Conservation (phyloP, 2,888 invertebrate genomes). For the Ceratothoa steindachneri region DNA sequence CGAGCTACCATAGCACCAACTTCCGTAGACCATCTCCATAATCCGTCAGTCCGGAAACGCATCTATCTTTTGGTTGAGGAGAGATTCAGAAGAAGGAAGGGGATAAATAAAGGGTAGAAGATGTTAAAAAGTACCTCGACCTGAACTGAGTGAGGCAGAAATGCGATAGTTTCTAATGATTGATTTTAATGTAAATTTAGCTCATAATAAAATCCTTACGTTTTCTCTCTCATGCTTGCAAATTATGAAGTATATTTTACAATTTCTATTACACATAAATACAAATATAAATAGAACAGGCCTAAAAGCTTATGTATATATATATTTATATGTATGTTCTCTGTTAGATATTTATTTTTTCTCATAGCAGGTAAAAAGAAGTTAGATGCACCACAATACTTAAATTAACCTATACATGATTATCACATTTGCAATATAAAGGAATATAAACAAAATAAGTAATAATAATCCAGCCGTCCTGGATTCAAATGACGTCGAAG, state of each 20-base stretch:
- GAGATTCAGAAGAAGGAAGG: background rate
- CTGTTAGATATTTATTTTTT: background rate
- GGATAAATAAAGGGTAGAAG: background rate
- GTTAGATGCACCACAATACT: conserved; percentile 7
- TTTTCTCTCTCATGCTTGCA: conserved; percentile 7
- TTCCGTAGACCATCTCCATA: no score
- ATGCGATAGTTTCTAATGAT: no score
- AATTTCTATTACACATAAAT: background rate
- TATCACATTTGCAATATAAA: conserved; percentile 1
- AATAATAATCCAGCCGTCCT: no score
- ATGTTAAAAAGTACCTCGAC: background rate
- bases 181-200: background rate
- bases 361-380: background rate
- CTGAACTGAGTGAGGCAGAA: background rate
- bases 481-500: no score
- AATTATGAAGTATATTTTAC: background rate
- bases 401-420: background rate
- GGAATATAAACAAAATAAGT: background rate
- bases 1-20: no score
- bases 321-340: background rate
- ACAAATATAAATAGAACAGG: conserved; percentile 5
- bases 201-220: conserved; percentile 1
- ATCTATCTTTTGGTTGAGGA: no score
- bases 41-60: no score
- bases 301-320: background rate